These are phyloP conservation scores for Drosophila repleta DNA, from an alignment of 1,140 invertebrate species.

Conservation along the genomic window DNA sequence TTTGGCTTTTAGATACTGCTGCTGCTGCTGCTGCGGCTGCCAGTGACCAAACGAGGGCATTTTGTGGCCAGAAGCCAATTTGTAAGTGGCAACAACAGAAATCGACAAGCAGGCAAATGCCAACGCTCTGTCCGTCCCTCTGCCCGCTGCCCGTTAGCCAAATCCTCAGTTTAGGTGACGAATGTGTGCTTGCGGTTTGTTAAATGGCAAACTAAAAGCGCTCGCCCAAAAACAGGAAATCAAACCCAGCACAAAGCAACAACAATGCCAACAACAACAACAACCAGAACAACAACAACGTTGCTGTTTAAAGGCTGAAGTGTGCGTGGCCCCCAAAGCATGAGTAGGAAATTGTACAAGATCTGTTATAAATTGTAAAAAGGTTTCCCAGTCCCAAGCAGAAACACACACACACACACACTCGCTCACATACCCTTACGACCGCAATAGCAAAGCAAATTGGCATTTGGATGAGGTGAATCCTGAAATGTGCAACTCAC, in stretches of 20 bases:
- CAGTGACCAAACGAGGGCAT: conserved; percentile 44
- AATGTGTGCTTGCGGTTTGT: conserved; percentile 58
- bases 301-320: conserved; percentile 39
- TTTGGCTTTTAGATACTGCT: conserved; percentile 54
- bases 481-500: conserved; percentile 13
- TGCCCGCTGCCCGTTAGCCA: background rate
- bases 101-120: conserved; percentile 42
- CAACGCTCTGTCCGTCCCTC: background rate
- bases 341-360: conserved; percentile 46
- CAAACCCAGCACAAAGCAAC: conserved; percentile 19
- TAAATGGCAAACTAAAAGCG: conserved; percentile 60
- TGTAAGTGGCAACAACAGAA: conserved; percentile 63
- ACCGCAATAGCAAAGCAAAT: conserved; percentile 21
- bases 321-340: conserved; percentile 22
- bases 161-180: conserved; percentile 45
- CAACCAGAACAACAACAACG: conserved; percentile 1
- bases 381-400: conserved; percentile 9
- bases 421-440: background rate
- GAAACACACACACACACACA: background rate
- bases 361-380: conserved; percentile 52
- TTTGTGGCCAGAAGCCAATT: conserved; percentile 63
- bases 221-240: conserved; percentile 42
- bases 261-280: conserved; percentile 1
- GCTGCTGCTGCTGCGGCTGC: conserved; percentile 17
- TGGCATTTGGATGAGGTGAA: conserved; percentile 31